These are phyloP conservation scores for Argyrosomus japonicus DNA, from an alignment of 2,113 vertebrate species.

Conservation along the genomic window DNA sequence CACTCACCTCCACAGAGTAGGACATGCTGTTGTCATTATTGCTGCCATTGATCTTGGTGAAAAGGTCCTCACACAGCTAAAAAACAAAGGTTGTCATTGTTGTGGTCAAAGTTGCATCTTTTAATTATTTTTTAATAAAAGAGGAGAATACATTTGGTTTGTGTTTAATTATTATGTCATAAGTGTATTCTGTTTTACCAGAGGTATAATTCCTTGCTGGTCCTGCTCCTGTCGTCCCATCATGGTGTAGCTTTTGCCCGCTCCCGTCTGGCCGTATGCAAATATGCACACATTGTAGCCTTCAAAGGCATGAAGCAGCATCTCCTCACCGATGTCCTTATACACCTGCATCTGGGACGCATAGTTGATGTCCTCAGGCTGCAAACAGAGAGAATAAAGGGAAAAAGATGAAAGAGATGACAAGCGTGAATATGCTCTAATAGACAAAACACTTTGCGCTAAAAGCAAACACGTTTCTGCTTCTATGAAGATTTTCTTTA, in stretches of 20 bases:
- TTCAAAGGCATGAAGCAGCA: conserved; percentile 97
- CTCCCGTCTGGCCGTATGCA: conserved; percentile 95
- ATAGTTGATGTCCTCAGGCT: conserved; percentile 96
- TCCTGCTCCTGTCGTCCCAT: conserved; percentile 97
- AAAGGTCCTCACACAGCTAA: conserved; percentile 97
- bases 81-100: conserved; percentile 14
- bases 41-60: conserved; percentile 93
- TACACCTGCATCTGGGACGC: conserved; percentile 97
- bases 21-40: conserved; percentile 94
- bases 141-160: background rate
- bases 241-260: conserved; percentile 99
- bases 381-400: conserved; percentile 33
- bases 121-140: background rate
- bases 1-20: conserved; percentile 95
- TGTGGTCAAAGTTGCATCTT: background rate
- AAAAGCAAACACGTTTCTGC: background rate
- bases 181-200: conserved; percentile 79
- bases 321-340: conserved; percentile 96
- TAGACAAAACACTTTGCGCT: background rate
- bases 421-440: background rate
- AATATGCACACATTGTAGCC: conserved; percentile 99
- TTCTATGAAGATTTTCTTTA: too few relatives aligned
- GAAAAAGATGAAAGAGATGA: background rate
- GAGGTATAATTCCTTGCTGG: conserved; percentile 96
- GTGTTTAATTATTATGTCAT: conserved; percentile 5